Conservation (phyloP, 2,797 vertebrate species). For the Enteromius mattozi region DNA sequence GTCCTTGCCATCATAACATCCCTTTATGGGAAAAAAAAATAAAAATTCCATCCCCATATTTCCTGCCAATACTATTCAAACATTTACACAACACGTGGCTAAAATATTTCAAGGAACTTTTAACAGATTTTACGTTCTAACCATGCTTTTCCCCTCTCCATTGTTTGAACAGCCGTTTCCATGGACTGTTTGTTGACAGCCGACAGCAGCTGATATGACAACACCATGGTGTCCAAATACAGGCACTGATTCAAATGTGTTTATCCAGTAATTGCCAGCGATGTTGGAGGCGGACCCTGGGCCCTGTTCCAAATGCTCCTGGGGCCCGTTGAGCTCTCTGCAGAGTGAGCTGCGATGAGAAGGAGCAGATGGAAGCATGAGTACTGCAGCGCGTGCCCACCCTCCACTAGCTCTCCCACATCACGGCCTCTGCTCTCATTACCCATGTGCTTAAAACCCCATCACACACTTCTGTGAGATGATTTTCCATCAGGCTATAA, state of each 20-base stretch:
- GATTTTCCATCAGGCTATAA: slow-evolving; percentile 71
- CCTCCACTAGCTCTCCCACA: slow-evolving; percentile 69
- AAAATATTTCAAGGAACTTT: slow-evolving; percentile 44
- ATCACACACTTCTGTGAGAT: slow-evolving; percentile 67
- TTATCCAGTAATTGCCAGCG: slow-evolving; percentile 55
- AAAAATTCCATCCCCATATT: slow-evolving; percentile 23
- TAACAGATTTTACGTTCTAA: slow-evolving; percentile 13
- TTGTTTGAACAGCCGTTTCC: slow-evolving; percentile 66
- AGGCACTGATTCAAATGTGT: slow-evolving; percentile 66
- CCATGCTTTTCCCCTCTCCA: slow-evolving; percentile 36
- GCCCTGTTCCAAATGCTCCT: slow-evolving; percentile 48
- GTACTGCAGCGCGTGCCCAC: slow-evolving; percentile 74
- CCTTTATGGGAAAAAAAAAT: too few species aligned
- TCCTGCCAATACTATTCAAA: slow-evolving; percentile 55
- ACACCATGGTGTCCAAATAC: slow-evolving; percentile 58
- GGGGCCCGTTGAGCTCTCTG: slow-evolving; percentile 57
- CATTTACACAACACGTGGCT: slow-evolving; percentile 29
- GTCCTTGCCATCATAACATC: not conserved
- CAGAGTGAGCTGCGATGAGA: slow-evolving; percentile 68
- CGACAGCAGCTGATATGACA: slow-evolving; percentile 65
- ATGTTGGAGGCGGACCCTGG: slow-evolving; percentile 49
- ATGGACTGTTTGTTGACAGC: slow-evolving; percentile 65
- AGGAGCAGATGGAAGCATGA: slow-evolving; percentile 80
- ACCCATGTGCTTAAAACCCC: slow-evolving; percentile 72
- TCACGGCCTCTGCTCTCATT: slow-evolving; percentile 76